phyloP scores from a whole-genome alignment of 2,113 vertebrate species.

The Odobenus rosmarus region DNA sequence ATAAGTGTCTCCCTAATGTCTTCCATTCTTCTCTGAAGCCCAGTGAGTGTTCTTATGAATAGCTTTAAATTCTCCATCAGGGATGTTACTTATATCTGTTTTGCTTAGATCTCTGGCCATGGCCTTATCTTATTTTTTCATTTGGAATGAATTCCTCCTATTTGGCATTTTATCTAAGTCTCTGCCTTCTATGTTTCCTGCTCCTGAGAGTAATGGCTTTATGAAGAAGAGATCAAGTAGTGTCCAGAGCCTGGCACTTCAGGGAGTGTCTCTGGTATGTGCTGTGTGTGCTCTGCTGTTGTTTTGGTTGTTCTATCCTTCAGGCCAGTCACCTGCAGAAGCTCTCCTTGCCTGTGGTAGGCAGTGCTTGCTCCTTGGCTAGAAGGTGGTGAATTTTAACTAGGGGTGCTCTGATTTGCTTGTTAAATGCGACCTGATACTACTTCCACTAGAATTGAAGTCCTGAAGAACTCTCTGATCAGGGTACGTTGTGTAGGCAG shows the following conservation, averaged over 20 bases:
- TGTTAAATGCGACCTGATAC: neutral
- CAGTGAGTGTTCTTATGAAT: neutral
- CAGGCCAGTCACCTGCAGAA: neutral
- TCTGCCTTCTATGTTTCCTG: neutral
- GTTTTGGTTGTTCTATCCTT: neutral
- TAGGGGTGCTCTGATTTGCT: neutral
- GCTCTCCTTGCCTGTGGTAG: neutral
- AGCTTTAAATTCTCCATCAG: neutral
- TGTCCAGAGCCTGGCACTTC: neutral
- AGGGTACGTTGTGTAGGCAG: neutral
- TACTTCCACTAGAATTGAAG: neutral
- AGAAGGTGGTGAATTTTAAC: neutral
- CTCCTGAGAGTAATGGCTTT: neutral
- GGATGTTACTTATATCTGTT: neutral
- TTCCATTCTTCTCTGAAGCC: neutral
- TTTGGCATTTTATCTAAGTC: neutral
- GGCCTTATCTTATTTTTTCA: neutral
- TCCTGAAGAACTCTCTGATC: neutral
- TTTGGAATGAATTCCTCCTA: neutral
- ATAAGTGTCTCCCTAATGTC: neutral
- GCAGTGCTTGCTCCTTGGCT: neutral
- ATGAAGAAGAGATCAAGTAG: neutral
- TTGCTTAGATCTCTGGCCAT: neutral
- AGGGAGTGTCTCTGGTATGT: neutral
- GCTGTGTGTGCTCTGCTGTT: neutral